A percentile compares a stretch with the other conserved stretches of the same genome.
Evolutionary conservation across 2,888 invertebrate species (phyloP).

Genomic region (Metacarcinus magister): DNA sequence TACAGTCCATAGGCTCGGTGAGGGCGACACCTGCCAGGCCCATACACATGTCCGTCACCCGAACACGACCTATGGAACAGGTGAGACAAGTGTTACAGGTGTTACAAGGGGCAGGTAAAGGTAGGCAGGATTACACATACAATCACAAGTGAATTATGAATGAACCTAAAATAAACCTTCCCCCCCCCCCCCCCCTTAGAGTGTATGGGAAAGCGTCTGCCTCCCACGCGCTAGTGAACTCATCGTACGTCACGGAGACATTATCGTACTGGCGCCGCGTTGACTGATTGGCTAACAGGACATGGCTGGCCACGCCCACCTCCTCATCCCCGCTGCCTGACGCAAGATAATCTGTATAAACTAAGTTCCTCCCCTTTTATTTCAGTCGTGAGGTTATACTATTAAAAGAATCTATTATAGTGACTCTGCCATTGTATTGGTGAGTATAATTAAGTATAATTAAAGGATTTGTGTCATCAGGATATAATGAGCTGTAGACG

Average conservation of each 20-base stretch:
- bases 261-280: conserved; percentile 68
- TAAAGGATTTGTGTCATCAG: too few species aligned
- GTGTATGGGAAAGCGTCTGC: conserved; percentile 64
- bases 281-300: conserved; percentile 43
- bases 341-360: background rate
- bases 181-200: background rate
- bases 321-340: conserved; percentile 55
- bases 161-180: too few species aligned
- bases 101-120: background rate
- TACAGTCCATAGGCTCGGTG: conserved; percentile 21
- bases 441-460: too few species aligned
- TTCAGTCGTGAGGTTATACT: too few species aligned
- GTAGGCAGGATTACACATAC: too few species aligned
- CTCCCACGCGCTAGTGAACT: conserved; percentile 69
- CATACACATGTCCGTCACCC: conserved; percentile 64
- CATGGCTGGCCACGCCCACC: background rate
- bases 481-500: too few species aligned
- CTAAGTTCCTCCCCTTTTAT: background rate
- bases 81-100: conserved; percentile 37
- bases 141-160: too few species aligned
- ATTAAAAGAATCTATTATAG: too few species aligned
- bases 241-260: conserved; percentile 63
- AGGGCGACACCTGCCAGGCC: conserved; percentile 9
- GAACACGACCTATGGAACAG: conserved; percentile 62
- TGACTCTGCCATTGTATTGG: too few species aligned